A percentile compares a stretch with the other conserved stretches of the same genome.
Conservation (phyloP, 1,140 invertebrate species). For the Subanguina moxae region DNA sequence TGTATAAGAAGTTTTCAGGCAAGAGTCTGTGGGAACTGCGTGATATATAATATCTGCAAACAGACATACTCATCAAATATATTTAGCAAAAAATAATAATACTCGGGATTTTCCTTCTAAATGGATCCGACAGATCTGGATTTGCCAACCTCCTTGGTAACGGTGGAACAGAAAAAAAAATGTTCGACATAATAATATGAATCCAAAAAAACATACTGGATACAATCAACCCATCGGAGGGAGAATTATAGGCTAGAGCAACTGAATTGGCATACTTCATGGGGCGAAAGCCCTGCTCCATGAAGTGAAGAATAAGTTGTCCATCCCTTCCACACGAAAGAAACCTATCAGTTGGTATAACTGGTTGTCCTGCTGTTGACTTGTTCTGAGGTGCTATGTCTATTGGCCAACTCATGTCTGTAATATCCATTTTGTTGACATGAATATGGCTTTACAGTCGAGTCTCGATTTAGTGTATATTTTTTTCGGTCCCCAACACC, state of each 20-base stretch:
- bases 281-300: conserved; percentile 19
- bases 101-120: conserved; percentile 1
- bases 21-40: no score
- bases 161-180: conserved; percentile 16
- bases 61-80: background rate
- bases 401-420: conserved; percentile 33
- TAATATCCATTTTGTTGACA: background rate
- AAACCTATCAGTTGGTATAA: conserved; percentile 23
- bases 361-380: no score
- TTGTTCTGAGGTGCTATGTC: conserved; percentile 3
- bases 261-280: conserved; percentile 31
- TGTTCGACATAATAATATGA: background rate
- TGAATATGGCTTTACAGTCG: no score
- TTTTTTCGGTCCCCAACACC: no score
- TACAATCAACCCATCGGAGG: conserved; percentile 24
- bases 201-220: conserved; percentile 8
- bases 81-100: no score
- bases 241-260: conserved; percentile 16
- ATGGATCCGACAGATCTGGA: conserved; percentile 16
- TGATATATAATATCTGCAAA: background rate
- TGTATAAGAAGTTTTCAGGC: no score
- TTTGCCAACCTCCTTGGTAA: conserved; percentile 4
- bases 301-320: conserved; percentile 26
- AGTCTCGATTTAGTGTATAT: no score
- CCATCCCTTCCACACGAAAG: conserved; percentile 45